phyloP scores from a whole-genome alignment of 2,888 invertebrate genomes.

The Agrenia bidenticulata region DNA sequence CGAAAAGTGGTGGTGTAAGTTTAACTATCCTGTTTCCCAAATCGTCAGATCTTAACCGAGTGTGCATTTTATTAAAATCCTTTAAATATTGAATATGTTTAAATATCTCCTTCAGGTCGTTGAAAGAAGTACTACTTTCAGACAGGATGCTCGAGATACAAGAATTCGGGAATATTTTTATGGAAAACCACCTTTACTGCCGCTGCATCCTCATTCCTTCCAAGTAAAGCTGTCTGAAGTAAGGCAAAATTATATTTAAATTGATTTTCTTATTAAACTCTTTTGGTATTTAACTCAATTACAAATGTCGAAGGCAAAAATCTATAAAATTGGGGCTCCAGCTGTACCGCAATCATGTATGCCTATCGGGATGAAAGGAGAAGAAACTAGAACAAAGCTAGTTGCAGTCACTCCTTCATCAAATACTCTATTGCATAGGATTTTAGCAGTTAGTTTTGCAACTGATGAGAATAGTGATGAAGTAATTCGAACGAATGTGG shows the following conservation, averaged over 20 bases:
- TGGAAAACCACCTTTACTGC: slow-evolving; percentile 65
- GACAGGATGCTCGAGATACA: slow-evolving; percentile 75
- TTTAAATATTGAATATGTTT: too few species aligned
- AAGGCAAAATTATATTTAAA: not conserved
- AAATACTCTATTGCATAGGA: slow-evolving; percentile 76
- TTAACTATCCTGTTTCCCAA: too few species aligned
- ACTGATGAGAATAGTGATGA: slow-evolving; percentile 74
- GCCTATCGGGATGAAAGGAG: slow-evolving; percentile 91
- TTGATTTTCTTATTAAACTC: too few species aligned
- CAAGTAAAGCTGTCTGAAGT: slow-evolving; percentile 89
- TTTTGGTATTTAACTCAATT: too few species aligned
- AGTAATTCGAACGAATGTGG: slow-evolving; percentile 80
- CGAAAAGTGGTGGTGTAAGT: slow-evolving; percentile 95
- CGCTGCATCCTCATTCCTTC: slow-evolving; percentile 90
- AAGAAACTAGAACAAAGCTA: slow-evolving; percentile 86
- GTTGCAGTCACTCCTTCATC: slow-evolving; percentile 72
- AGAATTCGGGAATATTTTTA: slow-evolving; percentile 94
- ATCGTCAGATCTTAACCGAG: slow-evolving; percentile 52
- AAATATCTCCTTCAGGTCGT: slow-evolving; percentile 75
- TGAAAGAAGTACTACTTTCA: slow-evolving; percentile 71
- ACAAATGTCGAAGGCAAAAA: slow-evolving; percentile 66
- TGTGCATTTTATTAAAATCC: slow-evolving; percentile 16
- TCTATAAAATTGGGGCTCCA: slow-evolving; percentile 93
- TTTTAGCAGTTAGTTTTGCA: slow-evolving; percentile 86
- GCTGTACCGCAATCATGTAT: slow-evolving; percentile 91